Evolutionary conservation across 2,797 vertebrate genomes (phyloP).

Genomic region (Gymnopithys bicolor): DNA sequence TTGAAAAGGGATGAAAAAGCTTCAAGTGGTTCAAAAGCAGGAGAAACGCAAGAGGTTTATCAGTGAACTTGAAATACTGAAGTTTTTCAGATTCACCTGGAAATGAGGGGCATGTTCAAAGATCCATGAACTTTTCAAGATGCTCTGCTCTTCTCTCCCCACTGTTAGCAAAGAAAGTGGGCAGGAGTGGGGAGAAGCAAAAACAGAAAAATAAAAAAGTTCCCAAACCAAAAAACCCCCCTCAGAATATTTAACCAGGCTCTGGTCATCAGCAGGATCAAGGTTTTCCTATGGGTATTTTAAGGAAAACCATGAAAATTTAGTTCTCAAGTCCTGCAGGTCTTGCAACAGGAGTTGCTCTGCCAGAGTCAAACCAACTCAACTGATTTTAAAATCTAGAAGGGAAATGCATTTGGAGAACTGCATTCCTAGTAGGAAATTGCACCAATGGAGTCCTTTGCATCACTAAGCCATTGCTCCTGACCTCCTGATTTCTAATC

Average conservation of each 20-base stretch:
- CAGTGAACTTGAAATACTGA: background rate
- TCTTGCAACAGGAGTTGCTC: background rate
- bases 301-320: background rate
- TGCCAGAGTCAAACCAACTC: background rate
- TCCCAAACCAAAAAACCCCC: background rate
- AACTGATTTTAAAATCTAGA: background rate
- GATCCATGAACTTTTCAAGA: background rate
- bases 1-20: background rate
- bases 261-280: background rate
- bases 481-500: background rate
- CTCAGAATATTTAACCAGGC: background rate
- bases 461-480: background rate
- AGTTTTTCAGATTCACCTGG: background rate
- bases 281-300: background rate
- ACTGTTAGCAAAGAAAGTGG: background rate
- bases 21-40: background rate
- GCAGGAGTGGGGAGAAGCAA: background rate
- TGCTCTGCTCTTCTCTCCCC: background rate
- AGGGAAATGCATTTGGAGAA: background rate
- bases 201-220: background rate
- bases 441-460: background rate
- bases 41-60: background rate
- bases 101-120: background rate
- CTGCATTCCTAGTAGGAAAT: background rate
- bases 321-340: background rate